Evolutionary conservation across 2,888 invertebrate genomes (phyloP).

Genomic region (Macrosiphum euphorbiae): DNA sequence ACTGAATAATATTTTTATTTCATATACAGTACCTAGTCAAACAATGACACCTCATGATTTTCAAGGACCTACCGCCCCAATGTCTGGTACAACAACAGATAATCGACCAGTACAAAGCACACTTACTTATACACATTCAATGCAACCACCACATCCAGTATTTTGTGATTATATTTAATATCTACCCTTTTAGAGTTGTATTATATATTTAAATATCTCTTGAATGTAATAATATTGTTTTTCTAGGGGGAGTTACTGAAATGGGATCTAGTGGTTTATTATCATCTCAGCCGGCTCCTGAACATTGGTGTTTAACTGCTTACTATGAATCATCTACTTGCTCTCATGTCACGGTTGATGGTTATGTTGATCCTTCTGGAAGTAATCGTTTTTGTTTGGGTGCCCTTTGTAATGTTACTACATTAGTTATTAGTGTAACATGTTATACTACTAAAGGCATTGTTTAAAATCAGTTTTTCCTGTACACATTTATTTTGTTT

Average conservation of each 20-base stretch:
- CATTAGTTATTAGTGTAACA: background rate
- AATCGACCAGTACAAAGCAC: conserved; percentile 75
- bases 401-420: conserved; percentile 92
- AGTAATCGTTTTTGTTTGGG: conserved; percentile 98
- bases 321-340: conserved; percentile 96
- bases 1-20: background rate
- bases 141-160: conserved; percentile 77
- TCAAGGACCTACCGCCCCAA: conserved; percentile 31
- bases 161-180: conserved; percentile 62
- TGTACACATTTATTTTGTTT: conserved; percentile 9
- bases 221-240: conserved; percentile 32
- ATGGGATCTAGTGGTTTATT: conserved; percentile 76
- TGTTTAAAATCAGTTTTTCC: background rate
- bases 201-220: conserved; percentile 26
- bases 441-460: background rate
- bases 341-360: conserved; percentile 93
- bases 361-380: conserved; percentile 98
- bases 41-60: conserved; percentile 62
- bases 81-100: conserved; percentile 60
- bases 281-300: conserved; percentile 91
- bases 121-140: conserved; percentile 89
- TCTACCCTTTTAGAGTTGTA: background rate
- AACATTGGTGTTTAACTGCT: conserved; percentile 99
- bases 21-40: conserved; percentile 51
- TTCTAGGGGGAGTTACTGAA: conserved; percentile 70